Evolutionary conservation across 2,113 vertebrate genomes (phyloP).

Genomic region (Hyla sarda): DNA sequence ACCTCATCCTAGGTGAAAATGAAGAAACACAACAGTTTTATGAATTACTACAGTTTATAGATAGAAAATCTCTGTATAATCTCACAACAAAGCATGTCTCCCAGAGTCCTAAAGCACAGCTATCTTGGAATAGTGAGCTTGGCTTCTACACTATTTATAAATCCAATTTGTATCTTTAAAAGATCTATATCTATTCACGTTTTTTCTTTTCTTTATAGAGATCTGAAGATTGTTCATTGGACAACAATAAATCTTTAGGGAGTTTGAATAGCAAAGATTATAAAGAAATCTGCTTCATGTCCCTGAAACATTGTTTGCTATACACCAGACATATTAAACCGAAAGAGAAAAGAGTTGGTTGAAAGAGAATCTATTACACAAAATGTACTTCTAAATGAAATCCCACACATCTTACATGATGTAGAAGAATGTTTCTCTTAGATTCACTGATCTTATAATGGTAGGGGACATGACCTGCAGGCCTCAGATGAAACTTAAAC

Average conservation of each 20-base stretch:
- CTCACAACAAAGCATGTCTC: neutral
- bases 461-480: neutral
- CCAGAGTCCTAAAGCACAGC: neutral
- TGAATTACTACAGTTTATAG: neutral
- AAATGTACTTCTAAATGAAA: neutral
- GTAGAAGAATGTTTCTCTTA: neutral
- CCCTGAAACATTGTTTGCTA: neutral
- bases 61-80: neutral
- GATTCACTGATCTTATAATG: neutral
- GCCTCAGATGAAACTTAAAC: too few relatives aligned
- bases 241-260: neutral
- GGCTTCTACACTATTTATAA: neutral
- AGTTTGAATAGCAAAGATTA: neutral
- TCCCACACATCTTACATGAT: too few relatives aligned
- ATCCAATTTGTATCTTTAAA: neutral
- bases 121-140: neutral
- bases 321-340: neutral
- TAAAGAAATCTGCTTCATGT: neutral
- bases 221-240: neutral
- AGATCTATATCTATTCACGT: neutral
- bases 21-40: neutral
- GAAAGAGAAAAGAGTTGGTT: too few relatives aligned
- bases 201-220: neutral
- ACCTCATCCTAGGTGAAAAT: neutral
- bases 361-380: conserved; percentile 14